Conservation (phyloP, 2,797 vertebrate genomes). For the Ceryle rudis region DNA sequence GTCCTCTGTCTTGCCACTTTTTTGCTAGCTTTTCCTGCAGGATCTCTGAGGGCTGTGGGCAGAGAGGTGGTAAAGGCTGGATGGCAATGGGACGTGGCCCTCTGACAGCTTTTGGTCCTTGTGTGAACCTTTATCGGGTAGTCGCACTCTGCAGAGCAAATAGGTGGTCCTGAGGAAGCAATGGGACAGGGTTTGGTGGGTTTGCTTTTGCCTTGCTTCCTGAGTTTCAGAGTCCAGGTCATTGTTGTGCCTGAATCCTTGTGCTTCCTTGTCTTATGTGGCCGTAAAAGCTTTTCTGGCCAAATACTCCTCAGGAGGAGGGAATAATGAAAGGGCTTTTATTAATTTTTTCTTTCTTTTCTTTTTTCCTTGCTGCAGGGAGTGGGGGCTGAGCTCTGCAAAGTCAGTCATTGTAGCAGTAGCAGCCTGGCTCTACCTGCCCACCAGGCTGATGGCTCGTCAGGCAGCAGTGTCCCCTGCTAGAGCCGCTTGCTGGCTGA, state of each 20-base stretch:
- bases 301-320: not conserved
- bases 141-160: not conserved
- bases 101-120: not conserved
- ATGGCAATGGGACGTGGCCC: not conserved
- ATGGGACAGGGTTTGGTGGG: not conserved
- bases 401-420: not conserved
- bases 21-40: not conserved
- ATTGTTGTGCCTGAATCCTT: not conserved
- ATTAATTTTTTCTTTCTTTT: not conserved
- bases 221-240: not conserved
- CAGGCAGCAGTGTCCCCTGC: not conserved
- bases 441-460: conserved; percentile 1
- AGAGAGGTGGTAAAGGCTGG: not conserved
- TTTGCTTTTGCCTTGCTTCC: not conserved
- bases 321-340: not conserved
- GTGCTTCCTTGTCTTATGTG: not conserved
- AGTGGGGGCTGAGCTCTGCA: not conserved
- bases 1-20: not conserved
- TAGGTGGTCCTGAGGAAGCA: not conserved
- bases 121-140: not conserved
- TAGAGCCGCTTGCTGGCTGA: not conserved
- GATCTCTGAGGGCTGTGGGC: not conserved
- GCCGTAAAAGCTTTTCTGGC: not conserved
- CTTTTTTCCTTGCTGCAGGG: not conserved
- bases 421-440: not conserved